phyloP scores from a whole-genome alignment of 2,113 vertebrate species.

The Boleophthalmus pectinirostris region DNA sequence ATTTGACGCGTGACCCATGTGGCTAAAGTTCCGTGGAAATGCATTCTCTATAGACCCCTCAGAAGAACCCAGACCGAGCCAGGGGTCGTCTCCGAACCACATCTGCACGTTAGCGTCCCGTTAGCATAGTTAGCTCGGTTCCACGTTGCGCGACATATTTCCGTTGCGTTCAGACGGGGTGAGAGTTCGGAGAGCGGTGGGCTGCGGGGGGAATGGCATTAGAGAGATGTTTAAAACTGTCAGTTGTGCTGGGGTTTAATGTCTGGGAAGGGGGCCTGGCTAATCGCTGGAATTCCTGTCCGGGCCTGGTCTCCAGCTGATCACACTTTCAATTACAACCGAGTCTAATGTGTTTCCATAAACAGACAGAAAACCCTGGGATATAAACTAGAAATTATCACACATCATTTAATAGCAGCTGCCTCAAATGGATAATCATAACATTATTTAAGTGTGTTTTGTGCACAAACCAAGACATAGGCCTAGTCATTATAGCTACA shows the following conservation, averaged over 20 bases:
- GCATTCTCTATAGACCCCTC: neutral
- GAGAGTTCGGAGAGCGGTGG: neutral
- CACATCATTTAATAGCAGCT: no score
- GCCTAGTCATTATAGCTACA: no score
- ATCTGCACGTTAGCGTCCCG: neutral
- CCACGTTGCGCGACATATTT: neutral
- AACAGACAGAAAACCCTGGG: neutral
- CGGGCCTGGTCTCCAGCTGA: constrained; percentile 8
- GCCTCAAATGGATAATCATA: no score
- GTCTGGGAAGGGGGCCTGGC: constrained; percentile 23
- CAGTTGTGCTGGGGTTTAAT: constrained; percentile 11
- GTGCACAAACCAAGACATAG: no score
- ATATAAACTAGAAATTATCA: neutral
- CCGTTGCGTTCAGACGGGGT: neutral
- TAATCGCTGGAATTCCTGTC: constrained; percentile 38
- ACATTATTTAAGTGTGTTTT: neutral
- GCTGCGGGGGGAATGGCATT: constrained; percentile 7
- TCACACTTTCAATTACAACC: constrained; percentile 46
- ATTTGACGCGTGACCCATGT: neutral
- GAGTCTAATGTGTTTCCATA: neutral
- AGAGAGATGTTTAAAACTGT: constrained; percentile 23
- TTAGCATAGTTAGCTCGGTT: neutral
- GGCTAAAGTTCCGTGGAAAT: neutral
- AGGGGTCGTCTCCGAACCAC: neutral
- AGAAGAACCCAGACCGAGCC: neutral